phyloP scores from a whole-genome alignment of 2,797 vertebrate genomes.

The Acanthurus tractus region DNA sequence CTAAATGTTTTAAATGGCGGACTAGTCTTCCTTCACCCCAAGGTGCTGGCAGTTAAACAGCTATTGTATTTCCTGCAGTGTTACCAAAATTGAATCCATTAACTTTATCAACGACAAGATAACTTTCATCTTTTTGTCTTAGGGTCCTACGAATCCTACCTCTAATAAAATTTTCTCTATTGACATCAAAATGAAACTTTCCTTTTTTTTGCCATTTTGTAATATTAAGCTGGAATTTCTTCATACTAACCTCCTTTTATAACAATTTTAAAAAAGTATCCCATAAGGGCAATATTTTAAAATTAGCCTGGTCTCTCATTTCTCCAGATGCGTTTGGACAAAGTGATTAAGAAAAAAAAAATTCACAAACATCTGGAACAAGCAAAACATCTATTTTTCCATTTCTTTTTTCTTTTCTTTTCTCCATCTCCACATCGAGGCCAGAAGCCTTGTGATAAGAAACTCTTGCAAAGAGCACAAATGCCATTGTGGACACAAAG shows the following conservation, averaged over 20 bases:
- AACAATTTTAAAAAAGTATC: not conserved
- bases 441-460: not conserved
- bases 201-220: slow-evolving; percentile 4
- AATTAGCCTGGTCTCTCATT: not conserved
- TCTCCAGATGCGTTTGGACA: not conserved
- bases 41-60: no score
- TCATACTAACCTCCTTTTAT: not conserved
- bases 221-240: not conserved
- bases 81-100: no score
- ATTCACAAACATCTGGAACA: not conserved
- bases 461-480: not conserved
- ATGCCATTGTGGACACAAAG: not conserved
- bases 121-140: not conserved
- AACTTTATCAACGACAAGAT: no score
- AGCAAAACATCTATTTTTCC: not conserved
- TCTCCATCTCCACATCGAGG: not conserved
- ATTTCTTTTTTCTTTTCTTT: not conserved
- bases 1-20: no score
- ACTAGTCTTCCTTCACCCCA: no score
- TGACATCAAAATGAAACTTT: not conserved
- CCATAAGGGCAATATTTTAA: not conserved
- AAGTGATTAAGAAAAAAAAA: not conserved
- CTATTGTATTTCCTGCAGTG: no score
- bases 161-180: slow-evolving; percentile 1
- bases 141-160: not conserved